Evolutionary conservation across 2,113 vertebrate genomes (phyloP).

Genomic region (Chaetodon trifascialis): DNA sequence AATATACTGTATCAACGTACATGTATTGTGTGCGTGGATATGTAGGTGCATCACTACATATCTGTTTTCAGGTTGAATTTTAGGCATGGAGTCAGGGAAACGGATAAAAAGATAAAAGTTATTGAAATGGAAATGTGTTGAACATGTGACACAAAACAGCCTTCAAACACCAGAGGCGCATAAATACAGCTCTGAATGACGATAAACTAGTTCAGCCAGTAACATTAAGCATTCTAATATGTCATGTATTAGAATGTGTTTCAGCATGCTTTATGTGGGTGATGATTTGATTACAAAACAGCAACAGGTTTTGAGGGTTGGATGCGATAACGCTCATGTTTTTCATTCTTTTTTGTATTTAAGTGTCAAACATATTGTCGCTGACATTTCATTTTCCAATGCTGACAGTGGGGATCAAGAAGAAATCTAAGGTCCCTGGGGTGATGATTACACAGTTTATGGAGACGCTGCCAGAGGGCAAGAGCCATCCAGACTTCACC

Average conservation of each 20-base stretch:
- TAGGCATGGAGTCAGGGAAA: constrained; percentile 34
- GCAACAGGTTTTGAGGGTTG: constrained; percentile 16
- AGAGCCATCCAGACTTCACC: constrained; percentile 88
- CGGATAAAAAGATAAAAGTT: constrained; percentile 5
- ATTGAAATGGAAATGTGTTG: constrained; percentile 22
- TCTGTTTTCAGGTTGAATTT: constrained; percentile 48
- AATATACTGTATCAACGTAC: constrained; percentile 3
- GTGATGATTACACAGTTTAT: constrained; percentile 87
- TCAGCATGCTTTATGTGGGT: constrained; percentile 50
- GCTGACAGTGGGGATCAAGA: constrained; percentile 78
- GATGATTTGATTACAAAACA: constrained; percentile 32
- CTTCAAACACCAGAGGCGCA: neutral
- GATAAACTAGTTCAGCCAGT: constrained; percentile 20
- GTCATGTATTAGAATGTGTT: constrained; percentile 62
- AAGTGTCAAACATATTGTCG: neutral
- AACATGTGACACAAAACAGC: neutral
- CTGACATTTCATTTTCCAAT: constrained; percentile 51
- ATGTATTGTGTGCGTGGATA: constrained; percentile 43
- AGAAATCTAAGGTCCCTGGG: constrained; percentile 85
- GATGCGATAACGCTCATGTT: neutral
- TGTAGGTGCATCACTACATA: constrained; percentile 54
- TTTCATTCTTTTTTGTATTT: constrained; percentile 1
- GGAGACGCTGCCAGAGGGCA: constrained; percentile 86
- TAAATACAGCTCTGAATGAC: neutral
- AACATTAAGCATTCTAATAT: constrained; percentile 67